Evolutionary conservation across 1,140 invertebrate species (phyloP).

Genomic region (Lithobius niger): DNA sequence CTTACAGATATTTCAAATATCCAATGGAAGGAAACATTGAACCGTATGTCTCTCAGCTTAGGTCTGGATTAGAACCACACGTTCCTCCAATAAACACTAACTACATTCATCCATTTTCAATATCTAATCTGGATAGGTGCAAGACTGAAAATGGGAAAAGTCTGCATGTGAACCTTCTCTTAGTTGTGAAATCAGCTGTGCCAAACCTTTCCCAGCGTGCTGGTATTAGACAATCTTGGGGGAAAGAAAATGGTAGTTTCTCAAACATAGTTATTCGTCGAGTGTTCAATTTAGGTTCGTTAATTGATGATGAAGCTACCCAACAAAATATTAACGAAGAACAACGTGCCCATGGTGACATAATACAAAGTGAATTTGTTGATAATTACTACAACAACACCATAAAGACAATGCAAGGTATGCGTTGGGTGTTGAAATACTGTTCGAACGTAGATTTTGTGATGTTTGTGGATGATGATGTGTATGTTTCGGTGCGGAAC

Average conservation of each 20-base stretch:
- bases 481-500: constrained; percentile 80
- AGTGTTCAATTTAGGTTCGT: constrained; percentile 61
- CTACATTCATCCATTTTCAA: constrained; percentile 21
- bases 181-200: constrained; percentile 67
- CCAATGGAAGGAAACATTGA: constrained; percentile 39
- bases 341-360: constrained; percentile 51
- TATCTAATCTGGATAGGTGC: constrained; percentile 24
- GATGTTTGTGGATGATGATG: constrained; percentile 83
- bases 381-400: constrained; percentile 87
- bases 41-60: constrained; percentile 35
- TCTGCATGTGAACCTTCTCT: constrained; percentile 24
- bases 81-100: constrained; percentile 30
- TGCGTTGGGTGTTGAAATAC: constrained; percentile 64
- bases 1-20: no score
- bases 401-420: constrained; percentile 78
- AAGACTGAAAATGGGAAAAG: constrained; percentile 11
- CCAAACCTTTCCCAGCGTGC: constrained; percentile 49
- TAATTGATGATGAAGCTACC: constrained; percentile 23
- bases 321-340: constrained; percentile 42
- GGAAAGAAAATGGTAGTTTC: constrained; percentile 55
- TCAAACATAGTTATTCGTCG: constrained; percentile 59
- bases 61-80: constrained; percentile 36
- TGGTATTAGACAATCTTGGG: constrained; percentile 70
- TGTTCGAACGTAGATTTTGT: constrained; percentile 66
- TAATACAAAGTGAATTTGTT: constrained; percentile 64